These are phyloP conservation scores for Platichthys flesus DNA, from an alignment of 2,113 vertebrate genomes.

Conservation along the genomic window DNA sequence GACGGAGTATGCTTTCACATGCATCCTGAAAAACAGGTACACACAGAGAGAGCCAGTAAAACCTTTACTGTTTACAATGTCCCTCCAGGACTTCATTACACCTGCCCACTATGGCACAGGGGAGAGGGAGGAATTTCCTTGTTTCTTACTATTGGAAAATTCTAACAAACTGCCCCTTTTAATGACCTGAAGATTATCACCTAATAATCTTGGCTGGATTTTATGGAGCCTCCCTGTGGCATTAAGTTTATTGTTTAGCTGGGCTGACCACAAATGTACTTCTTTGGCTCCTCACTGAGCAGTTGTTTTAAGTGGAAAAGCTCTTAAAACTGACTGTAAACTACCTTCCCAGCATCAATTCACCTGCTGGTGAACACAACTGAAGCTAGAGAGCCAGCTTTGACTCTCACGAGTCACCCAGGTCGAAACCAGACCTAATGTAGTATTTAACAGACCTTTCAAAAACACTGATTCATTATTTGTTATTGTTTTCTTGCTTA, in stretches of 20 bases:
- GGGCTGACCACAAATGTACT: background rate
- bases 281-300: background rate
- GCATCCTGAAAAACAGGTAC: no score
- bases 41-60: no score
- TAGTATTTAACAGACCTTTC: background rate
- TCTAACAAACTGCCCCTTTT: background rate
- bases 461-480: background rate
- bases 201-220: background rate
- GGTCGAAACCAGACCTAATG: background rate
- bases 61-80: no score
- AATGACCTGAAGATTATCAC: background rate
- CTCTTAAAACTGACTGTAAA: background rate
- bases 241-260: background rate
- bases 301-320: background rate
- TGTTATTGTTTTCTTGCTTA: slow-evolving; percentile 3
- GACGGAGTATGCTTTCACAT: no score
- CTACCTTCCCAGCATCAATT: background rate
- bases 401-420: background rate
- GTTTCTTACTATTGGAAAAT: background rate
- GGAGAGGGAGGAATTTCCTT: background rate
- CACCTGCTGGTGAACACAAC: background rate
- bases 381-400: background rate
- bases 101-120: background rate
- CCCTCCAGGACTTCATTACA: background rate
- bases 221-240: background rate